Evolutionary conservation across 2,888 invertebrate species (phyloP), one percentile per base, ranked within the genome.

Genomic region (Himalopsyche kuldschensis): DNA sequence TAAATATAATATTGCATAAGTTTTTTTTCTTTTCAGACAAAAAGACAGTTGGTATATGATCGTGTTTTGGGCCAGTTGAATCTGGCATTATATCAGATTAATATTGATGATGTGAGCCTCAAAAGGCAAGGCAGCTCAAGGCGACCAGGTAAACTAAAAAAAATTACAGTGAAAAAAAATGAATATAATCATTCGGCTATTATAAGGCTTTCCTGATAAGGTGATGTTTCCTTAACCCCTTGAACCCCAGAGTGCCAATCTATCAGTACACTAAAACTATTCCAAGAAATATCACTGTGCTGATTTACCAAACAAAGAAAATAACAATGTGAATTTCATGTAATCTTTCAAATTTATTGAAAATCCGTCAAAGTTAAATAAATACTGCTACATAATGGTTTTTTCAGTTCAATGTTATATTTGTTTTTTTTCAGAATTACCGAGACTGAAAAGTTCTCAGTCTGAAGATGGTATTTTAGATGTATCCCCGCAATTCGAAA

Each of bases 31-130:
- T 78, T 85, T 75, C 35, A 86, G 82, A 86, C 89, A 1, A 89
- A 90, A 3, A 89, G 89, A 30, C 90, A 95, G 91, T 93, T 94
- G 89, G 90, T 96, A 24, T 95, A 95, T 88, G 91, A 94, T 82
- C 93, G 94, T 85, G 88, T 96, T 78, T 90, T 95, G 75, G 93
- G 94, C 85, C 96, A 96, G 89, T 90, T 97, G 27, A 94, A 94
- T 87, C 92, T 93, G 79, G 95, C 96, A 88, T 91, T 97, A 76
- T 97, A 96, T 89, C 90, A 93, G 79, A 92, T 93, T 86, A 93
- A 94, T 0, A 92, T 93, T 1, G 90, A 90, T 82, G 93, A 93
- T 85, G 90, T 92, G 30, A 80, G 82, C 10, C 81, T 84, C 10
- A 85, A 85, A 81, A 81, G 82, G 32, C 86, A 85, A 79, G 87